phyloP scores from a whole-genome alignment of 2,113 vertebrate genomes.

The Epinephelus cyanopodus region DNA sequence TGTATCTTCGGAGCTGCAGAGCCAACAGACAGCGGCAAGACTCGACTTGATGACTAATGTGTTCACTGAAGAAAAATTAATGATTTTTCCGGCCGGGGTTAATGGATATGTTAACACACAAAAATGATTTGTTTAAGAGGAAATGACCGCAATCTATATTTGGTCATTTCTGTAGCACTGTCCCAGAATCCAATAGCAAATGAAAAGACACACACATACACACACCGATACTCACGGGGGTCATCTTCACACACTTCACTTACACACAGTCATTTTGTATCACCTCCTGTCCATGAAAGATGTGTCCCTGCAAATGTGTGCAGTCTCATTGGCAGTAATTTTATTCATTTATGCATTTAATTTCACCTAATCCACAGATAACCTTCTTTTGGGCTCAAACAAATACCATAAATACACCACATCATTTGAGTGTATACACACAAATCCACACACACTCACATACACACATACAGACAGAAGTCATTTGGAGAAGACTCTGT shows the following conservation, averaged over 20 bases:
- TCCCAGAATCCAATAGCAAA: conserved; percentile 71
- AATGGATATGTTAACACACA: conserved; percentile 95
- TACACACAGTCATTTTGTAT: conserved; percentile 26
- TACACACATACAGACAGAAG: conserved; percentile 8
- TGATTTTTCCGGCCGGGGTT: conserved; percentile 93
- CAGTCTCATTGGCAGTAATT: conserved; percentile 63
- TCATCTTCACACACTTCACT: conserved; percentile 37
- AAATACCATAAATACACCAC: conserved; percentile 46
- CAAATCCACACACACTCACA: conserved; percentile 5
- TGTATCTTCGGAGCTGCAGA: conserved; percentile 51
- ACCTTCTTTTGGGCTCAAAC: conserved; percentile 54
- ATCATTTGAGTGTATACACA: conserved; percentile 18
- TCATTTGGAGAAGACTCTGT: conserved; percentile 20
- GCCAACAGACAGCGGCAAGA: conserved; percentile 87
- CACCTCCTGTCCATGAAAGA: conserved; percentile 45
- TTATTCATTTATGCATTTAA: conserved; percentile 78
- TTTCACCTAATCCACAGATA: conserved; percentile 70
- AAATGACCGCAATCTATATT: conserved; percentile 97
- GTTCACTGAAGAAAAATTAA: conserved; percentile 93
- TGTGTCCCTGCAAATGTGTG: conserved; percentile 43
- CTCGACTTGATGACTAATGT: conserved; percentile 93
- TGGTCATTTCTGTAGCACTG: conserved; percentile 86
- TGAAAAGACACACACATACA: conserved; percentile 21
- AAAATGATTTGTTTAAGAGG: conserved; percentile 97
- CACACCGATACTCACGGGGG: conserved; percentile 32